These are phyloP conservation scores for Chaetodon auriga DNA, from an alignment of 2,113 vertebrate species.

Conservation along the genomic window DNA sequence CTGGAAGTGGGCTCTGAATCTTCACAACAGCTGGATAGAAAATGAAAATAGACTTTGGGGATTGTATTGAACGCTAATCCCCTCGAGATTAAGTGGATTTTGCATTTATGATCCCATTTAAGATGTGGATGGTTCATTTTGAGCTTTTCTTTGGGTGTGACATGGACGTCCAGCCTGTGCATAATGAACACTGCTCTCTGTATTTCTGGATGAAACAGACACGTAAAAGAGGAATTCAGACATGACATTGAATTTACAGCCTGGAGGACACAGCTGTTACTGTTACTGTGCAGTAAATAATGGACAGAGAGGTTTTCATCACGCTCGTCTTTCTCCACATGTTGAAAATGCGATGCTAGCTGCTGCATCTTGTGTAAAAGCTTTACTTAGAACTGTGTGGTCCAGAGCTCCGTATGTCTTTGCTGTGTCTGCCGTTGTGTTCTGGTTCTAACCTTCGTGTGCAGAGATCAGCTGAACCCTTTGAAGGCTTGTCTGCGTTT, in stretches of 20 bases:
- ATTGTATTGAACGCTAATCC: not conserved
- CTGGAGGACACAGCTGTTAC: too few species aligned
- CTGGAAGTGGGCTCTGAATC: not conserved
- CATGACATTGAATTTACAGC: not conserved
- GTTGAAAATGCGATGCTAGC: not conserved
- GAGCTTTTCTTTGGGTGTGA: not conserved
- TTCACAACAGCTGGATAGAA: not conserved
- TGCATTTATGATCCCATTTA: not conserved
- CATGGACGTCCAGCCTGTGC: not conserved
- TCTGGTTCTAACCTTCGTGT: not conserved
- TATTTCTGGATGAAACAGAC: not conserved
- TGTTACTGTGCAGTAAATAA: not conserved
- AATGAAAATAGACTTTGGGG: conserved; percentile 19
- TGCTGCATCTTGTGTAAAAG: not conserved
- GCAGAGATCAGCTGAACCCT: not conserved
- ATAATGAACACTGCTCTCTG: not conserved
- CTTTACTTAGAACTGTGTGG: not conserved
- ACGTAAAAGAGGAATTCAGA: not conserved
- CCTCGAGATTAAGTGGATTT: conserved; percentile 1
- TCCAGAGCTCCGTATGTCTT: not conserved
- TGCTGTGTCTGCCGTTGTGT: not conserved
- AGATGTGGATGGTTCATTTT: not conserved
- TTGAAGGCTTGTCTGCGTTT: not conserved
- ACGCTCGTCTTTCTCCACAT: not conserved
- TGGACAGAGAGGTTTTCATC: not conserved